A percentile compares a stretch with the other conserved stretches of the same genome.
Evolutionary conservation across 1,140 invertebrate genomes (phyloP).

Genomic region (Chironomus striatipennis): DNA sequence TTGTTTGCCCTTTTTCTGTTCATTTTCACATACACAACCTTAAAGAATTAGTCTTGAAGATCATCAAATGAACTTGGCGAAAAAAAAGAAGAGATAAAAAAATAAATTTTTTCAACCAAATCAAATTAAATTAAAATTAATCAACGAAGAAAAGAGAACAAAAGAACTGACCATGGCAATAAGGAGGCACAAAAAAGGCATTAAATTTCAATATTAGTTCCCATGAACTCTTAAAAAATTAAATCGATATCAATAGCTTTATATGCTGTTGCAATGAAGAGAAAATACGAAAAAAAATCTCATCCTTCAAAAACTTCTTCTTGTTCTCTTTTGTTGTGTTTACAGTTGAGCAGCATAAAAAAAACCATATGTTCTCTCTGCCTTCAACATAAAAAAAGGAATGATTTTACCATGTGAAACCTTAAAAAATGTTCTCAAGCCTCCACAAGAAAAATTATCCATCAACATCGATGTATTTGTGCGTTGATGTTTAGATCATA

Average conservation of each 20-base stretch:
- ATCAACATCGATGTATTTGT: neutral
- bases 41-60: too few species aligned
- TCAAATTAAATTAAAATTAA: conserved; percentile 12
- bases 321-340: too few species aligned
- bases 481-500: neutral
- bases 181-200: conserved; percentile 11
- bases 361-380: conserved; percentile 7
- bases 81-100: too few species aligned
- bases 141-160: neutral
- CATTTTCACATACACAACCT: too few species aligned
- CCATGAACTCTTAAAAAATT: neutral
- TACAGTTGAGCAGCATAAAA: neutral
- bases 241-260: neutral
- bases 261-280: neutral
- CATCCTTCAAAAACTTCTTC: neutral
- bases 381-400: neutral
- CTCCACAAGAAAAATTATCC: neutral
- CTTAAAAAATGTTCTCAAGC: conserved; percentile 13
- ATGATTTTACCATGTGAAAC: neutral
- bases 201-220: conserved; percentile 11
- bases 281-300: neutral
- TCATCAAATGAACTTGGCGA: too few species aligned
- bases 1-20: too few species aligned
- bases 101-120: neutral
- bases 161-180: conserved; percentile 1